phyloP scores from a whole-genome alignment of 1,140 invertebrate genomes.

The Planococcus citri region DNA sequence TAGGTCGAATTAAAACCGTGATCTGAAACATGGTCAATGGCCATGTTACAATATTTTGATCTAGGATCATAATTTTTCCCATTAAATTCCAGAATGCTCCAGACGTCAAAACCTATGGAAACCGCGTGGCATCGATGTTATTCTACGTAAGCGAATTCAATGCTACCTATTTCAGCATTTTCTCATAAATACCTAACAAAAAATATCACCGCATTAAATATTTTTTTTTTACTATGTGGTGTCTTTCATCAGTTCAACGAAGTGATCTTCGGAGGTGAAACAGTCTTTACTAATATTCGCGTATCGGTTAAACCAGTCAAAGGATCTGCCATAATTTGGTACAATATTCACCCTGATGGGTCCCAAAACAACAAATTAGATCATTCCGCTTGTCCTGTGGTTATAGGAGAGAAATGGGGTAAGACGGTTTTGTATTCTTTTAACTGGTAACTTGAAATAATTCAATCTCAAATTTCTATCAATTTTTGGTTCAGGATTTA shows the following conservation, averaged over 20 bases:
- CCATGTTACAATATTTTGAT: no score
- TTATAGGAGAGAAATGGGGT: constrained; percentile 95
- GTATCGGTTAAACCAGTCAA: constrained; percentile 75
- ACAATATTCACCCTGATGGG: constrained; percentile 80
- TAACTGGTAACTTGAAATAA: no score
- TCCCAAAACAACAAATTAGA: constrained; percentile 82
- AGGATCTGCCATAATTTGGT: constrained; percentile 88
- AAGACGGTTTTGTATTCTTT: constrained; percentile 24
- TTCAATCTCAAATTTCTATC: no score
- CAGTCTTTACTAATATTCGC: constrained; percentile 79
- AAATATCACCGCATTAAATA: no score
- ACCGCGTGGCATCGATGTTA: constrained; percentile 75
- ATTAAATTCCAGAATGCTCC: no score
- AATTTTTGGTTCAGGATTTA: no score
- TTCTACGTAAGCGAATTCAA: constrained; percentile 29
- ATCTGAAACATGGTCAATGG: no score
- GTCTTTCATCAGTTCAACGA: constrained; percentile 96
- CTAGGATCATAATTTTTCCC: no score
- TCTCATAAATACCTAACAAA: no score
- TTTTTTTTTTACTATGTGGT: no score
- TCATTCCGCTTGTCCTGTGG: constrained; percentile 93
- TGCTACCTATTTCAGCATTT: no score
- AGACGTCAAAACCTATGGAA: not conserved
- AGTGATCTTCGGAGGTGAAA: constrained; percentile 86
- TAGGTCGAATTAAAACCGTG: no score